These are phyloP conservation scores for Diaprepes abbreviatus DNA, from an alignment of 2,888 invertebrate genomes.

Conservation along the genomic window DNA sequence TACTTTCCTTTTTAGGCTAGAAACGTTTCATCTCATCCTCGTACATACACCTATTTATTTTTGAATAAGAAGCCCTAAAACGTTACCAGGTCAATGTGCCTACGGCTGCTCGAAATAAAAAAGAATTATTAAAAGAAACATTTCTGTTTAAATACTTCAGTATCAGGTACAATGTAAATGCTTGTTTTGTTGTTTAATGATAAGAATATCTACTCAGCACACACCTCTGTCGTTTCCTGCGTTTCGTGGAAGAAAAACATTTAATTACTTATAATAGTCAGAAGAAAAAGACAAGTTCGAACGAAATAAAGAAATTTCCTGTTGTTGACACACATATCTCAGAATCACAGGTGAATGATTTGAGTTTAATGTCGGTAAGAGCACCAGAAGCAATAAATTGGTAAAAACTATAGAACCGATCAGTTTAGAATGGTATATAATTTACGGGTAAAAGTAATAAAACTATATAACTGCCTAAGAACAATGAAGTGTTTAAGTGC, in stretches of 20 bases:
- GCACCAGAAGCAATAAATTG: neutral
- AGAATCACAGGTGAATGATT: constrained; percentile 6
- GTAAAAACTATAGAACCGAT: too few species aligned
- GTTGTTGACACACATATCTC: constrained; percentile 26
- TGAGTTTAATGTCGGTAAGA: neutral
- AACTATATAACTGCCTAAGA: too few species aligned
- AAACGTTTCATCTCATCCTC: too few species aligned
- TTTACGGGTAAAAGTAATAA: too few species aligned
- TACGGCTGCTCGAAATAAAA: neutral
- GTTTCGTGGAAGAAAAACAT: constrained; percentile 11
- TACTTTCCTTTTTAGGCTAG: too few species aligned
- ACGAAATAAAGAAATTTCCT: constrained; percentile 29
- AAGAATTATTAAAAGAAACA: neutral
- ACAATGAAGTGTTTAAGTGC: too few species aligned
- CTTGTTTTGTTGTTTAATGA: neutral
- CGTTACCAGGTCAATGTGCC: too few species aligned
- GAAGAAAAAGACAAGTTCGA: neutral
- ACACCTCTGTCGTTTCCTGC: constrained; percentile 24
- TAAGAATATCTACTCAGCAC: constrained; percentile 13
- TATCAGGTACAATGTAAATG: neutral
- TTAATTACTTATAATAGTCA: neutral
- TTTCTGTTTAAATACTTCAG: neutral
- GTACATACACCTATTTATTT: too few species aligned
- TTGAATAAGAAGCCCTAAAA: too few species aligned
- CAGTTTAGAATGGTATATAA: too few species aligned